Evolutionary conservation across 2,113 vertebrate species (phyloP), one percentile per base, ranked within the genome.

Genomic region (Phaethornis superciliosus): DNA sequence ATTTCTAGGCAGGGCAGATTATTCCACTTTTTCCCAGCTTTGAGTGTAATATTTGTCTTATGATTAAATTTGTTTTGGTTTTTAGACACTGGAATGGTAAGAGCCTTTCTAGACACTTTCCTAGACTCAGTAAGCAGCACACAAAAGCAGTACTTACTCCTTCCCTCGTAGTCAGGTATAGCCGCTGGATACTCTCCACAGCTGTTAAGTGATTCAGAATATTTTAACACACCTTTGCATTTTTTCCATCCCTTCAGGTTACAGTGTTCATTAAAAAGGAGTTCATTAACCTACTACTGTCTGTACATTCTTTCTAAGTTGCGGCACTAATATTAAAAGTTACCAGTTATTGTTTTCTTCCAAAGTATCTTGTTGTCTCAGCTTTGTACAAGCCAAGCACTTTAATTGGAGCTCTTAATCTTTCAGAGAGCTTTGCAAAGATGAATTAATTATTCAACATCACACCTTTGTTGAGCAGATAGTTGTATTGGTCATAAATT

Each of bases 361-460:
- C 72, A 19, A 65, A 88, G 72, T 75, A 90, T 93, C 95, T 91
- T 95, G 96, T 95, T 95, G 85, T 89, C 81, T 97, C 94, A 96
- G 94, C 93, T 93, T 94, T 94, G 80, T 90, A 85, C 63, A 81
- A 95, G 89, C 88, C 94, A 95, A 94, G 81, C 22, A 28, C 42
- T 86, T 88, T 91, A 97, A 95, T 90, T 95, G 54, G 82, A 5
- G 14, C 54, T 83, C 87, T 96, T 95, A 91, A 94, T 97, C 94
- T 94, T 90, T 83, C 82, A 68, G 93, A 95, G 85, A 88, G 88
- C 80, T 93, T 93, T 78, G 62, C 88, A 64, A 93, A 86, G 56
- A 86, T 94, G 59, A 88, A 80, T 93, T 88, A 85, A 95, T 94
- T 93, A 90, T 95, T 93, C 76, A 72, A 59, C 63, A 37, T 75